These are phyloP conservation scores for Scaptomyza cyrtandrae DNA, from an alignment of 2,888 invertebrate genomes.

Conservation along the genomic window DNA sequence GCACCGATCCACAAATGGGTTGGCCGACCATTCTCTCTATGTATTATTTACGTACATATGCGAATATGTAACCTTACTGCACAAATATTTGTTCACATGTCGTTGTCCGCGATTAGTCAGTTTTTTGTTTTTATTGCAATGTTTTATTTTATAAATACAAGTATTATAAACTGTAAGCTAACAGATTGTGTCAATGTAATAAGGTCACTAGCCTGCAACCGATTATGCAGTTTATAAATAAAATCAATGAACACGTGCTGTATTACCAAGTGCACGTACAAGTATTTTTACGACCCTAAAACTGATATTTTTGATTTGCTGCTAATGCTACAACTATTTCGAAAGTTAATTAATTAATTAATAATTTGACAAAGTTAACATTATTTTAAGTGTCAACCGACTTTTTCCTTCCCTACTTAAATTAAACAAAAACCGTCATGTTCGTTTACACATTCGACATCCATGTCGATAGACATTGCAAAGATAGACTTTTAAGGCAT, in stretches of 20 bases:
- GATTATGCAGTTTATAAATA: constrained; percentile 25
- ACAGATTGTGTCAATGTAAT: constrained; percentile 28
- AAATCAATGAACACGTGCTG: constrained; percentile 4
- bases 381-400: not conserved
- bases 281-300: not conserved
- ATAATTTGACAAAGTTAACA: not conserved
- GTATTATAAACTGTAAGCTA: not conserved
- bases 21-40: constrained; percentile 28
- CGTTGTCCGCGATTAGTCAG: constrained; percentile 18
- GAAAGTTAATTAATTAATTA: constrained; percentile 1
- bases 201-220: constrained; percentile 31
- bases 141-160: constrained; percentile 7
- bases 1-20: constrained; percentile 16
- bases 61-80: constrained; percentile 12
- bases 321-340: not conserved
- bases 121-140: constrained; percentile 17
- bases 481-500: no score
- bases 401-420: constrained; percentile 1
- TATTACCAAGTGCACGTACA: not conserved
- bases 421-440: not conserved
- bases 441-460: no score
- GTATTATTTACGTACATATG: not conserved
- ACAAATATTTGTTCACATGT: constrained; percentile 47
- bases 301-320: no score
- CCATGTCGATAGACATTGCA: no score